Evolutionary conservation across 2,888 invertebrate genomes (phyloP), one percentile per base, ranked within the genome.

Genomic region (Diarsia dahlii): DNA sequence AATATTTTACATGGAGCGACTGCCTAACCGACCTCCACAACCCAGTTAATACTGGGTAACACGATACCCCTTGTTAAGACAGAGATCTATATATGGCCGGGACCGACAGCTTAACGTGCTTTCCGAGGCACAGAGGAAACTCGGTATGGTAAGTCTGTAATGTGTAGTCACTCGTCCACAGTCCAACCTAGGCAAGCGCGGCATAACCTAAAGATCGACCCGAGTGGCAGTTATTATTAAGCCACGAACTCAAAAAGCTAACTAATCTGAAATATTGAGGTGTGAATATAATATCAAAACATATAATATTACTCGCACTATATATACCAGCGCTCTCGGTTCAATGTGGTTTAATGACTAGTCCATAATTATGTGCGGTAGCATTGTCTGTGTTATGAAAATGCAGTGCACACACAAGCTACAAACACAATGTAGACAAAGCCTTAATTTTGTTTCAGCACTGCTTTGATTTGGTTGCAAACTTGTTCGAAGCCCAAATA

Each of bases 401-500:
- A 34, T 34, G 60, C 34, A 60, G 28, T 34, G 23, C 23, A 8
- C 58, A 28, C 18, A 18, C 18, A 58, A 28, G 28, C 34, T 18
- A 34, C 28, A 28, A 63, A 50, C 8, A 45, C 4, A 45, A 23
- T 1, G 23, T 23, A 71, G 1, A 63, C 39, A 56, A 63, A 71
- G 56, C 58, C 12, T 52, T 46, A 18, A 34, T 60, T 28, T 28
- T 58, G 58, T 28, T 28, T 18, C 9, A 18, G 60, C 60, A 18
- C 60, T 18, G 15, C 34, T 28, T 60, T 3, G 60, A 18, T 71
- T 52, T 48, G n/a, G 23, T 60, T 64, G 34, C 8, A 45, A 66
- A 78, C 60, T 72, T 72, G 60, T 73, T 80, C 13, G 74, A 63
- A 73, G 39, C 62, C 5, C 18, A 23, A 66, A 78, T 63, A 74